A percentile compares a stretch with the other conserved stretches of the same genome.
Conservation (phyloP, 2,797 vertebrate genomes). For the Fistularia commersonii region DNA sequence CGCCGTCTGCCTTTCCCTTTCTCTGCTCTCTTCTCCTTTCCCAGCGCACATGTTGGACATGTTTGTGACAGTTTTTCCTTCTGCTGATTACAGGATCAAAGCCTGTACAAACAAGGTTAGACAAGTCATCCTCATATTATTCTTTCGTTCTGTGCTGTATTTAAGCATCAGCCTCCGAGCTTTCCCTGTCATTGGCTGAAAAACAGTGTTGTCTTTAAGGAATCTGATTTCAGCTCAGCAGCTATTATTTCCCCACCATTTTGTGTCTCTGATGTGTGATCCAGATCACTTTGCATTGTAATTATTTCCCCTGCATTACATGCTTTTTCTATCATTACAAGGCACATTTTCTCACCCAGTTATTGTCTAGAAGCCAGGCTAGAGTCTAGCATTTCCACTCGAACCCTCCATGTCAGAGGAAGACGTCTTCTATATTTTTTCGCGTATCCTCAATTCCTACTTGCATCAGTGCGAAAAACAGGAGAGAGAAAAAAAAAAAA, state of each 20-base stretch:
- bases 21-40: too few species aligned
- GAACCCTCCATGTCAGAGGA: conserved; percentile 23
- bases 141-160: conserved; percentile 31
- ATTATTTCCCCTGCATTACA: conserved; percentile 40
- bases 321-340: conserved; percentile 54
- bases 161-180: conserved; percentile 34
- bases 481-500: conserved; percentile 18
- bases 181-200: conserved; percentile 50
- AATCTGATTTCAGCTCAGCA: conserved; percentile 48
- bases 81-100: conserved; percentile 56
- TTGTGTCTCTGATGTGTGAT: conserved; percentile 45
- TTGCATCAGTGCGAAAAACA: conserved; percentile 29
- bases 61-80: conserved; percentile 49
- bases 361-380: conserved; percentile 26
- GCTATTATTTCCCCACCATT: conserved; percentile 45
- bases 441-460: conserved; percentile 15
- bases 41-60: conserved; percentile 54
- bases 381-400: conserved; percentile 27
- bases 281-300: conserved; percentile 37
- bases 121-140: conserved; percentile 51
- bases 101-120: conserved; percentile 47
- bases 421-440: conserved; percentile 3
- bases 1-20: conserved; percentile 10
- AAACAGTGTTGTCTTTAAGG: conserved; percentile 50
- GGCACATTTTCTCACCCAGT: conserved; percentile 30